Evolutionary conservation across 2,888 invertebrate species (phyloP), one percentile per base, ranked within the genome.

Genomic region (Athetis lepigone): DNA sequence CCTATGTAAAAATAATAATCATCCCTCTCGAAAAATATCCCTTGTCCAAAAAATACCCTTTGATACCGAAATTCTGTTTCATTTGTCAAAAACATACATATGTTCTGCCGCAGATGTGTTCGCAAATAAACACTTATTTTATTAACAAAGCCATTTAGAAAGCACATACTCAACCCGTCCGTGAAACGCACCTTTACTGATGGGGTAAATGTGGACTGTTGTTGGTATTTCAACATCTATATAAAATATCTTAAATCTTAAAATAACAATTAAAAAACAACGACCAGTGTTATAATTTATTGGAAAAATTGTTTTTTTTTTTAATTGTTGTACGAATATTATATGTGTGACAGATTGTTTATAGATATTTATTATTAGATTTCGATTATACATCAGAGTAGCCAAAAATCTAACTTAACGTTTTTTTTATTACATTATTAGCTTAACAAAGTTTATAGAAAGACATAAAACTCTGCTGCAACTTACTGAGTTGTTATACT

Each of bases 111-210:
- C 92, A 92, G 92, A 92, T 92, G 92, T 69, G 58, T 85, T 87
- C 71, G 77, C 89, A 88, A 91, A 92, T 91, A 90, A 92, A 90
- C 92, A 92, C 89, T 68, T 59, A 72, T 45, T 72, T 83, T 84
- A 85, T 84, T 86, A 79, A 81, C 77, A 77, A 83, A 82, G 74
- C 56, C 59, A 64, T 75, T 80, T 80, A 62, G 71, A 75, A 71
- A 77, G 76, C 62, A 59, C 52, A 75, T 72, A 63, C 84, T 89
- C 88, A 91, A 92, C 90, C 90, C 90, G 85, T 89, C 86, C 75
- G 60, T 72, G 63, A 70, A 82, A 78, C 70, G 75, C 90, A 92
- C 92, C 92, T 92, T 92, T 90, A 67, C 50, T 11, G 43, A 37
- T 82, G 75, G 81, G 89, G 90, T 90, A 79, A 80, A 75, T 2